Conservation (phyloP, 2,797 vertebrate species). For the Acanthiza pusilla region DNA sequence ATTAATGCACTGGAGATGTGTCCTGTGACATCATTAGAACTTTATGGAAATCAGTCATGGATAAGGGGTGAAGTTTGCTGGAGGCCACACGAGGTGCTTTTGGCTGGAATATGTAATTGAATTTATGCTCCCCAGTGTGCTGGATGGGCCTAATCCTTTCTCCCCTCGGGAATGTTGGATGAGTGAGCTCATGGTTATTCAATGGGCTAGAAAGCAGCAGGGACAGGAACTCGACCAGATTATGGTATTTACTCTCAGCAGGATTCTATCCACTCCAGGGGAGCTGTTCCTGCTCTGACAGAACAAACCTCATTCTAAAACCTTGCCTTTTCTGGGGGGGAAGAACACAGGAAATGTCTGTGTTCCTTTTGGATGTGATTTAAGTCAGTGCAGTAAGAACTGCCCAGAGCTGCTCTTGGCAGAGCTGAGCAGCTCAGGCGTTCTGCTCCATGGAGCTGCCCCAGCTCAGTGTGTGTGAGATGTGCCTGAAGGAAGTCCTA, state of each 20-base stretch:
- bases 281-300: background rate
- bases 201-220: background rate
- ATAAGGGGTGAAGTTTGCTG: background rate
- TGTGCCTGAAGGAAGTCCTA: background rate
- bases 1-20: background rate
- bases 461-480: background rate
- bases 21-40: rapidly evolving
- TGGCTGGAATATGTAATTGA: background rate
- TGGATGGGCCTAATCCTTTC: background rate
- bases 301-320: background rate
- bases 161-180: rapidly evolving
- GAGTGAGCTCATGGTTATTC: background rate
- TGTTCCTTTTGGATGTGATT: background rate
- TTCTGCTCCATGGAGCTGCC: background rate
- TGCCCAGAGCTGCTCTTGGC: background rate
- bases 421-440: background rate
- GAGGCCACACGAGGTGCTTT: background rate
- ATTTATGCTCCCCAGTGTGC: background rate
- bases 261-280: background rate
- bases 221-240: background rate
- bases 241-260: background rate
- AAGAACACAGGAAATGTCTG: background rate
- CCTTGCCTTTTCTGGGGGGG: background rate
- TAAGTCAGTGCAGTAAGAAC: background rate
- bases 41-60: background rate